A percentile compares a stretch with the other conserved stretches of the same genome.
phyloP scores from a whole-genome alignment of 2,888 invertebrate species.

The Auanema sp. region DNA sequence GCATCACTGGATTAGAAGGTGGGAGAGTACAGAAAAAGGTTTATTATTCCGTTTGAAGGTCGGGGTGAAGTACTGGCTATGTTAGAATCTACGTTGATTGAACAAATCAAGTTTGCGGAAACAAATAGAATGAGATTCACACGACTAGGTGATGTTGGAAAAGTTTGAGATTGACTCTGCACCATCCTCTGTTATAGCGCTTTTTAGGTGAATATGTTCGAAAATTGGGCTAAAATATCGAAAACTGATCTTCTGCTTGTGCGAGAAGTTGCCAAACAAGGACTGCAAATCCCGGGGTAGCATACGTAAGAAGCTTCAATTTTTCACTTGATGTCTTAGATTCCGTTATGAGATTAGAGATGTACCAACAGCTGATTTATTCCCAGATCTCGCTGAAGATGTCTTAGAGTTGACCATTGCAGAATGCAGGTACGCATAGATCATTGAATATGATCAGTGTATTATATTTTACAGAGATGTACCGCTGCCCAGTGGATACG shows the following conservation, averaged over 20 bases:
- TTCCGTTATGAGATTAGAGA: conserved; percentile 86
- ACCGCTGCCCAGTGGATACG: conserved; percentile 48
- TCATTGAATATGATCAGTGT: background rate
- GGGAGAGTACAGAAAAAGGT: no score
- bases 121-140: conserved; percentile 82
- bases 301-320: background rate
- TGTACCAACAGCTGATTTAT: conserved; percentile 79
- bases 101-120: conserved; percentile 46
- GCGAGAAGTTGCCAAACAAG: conserved; percentile 73
- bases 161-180: conserved; percentile 69
- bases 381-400: conserved; percentile 67
- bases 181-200: background rate
- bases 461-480: conserved; percentile 33
- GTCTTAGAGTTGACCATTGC: conserved; percentile 66
- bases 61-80: conserved; percentile 35
- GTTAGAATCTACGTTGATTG: conserved; percentile 45
- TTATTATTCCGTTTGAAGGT: conserved; percentile 17
- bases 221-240: conserved; percentile 80
- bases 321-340: conserved; percentile 13
- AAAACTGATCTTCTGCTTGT: conserved; percentile 86
- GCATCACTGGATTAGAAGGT: conserved; percentile 20
- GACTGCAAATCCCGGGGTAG: conserved; percentile 14
- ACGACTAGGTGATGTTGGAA: conserved; percentile 84
- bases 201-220: conserved; percentile 66
- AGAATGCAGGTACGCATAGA: conserved; percentile 37